These are phyloP conservation scores for Cirrhinus molitorella DNA, from an alignment of 2,797 vertebrate genomes.

Conservation along the genomic window DNA sequence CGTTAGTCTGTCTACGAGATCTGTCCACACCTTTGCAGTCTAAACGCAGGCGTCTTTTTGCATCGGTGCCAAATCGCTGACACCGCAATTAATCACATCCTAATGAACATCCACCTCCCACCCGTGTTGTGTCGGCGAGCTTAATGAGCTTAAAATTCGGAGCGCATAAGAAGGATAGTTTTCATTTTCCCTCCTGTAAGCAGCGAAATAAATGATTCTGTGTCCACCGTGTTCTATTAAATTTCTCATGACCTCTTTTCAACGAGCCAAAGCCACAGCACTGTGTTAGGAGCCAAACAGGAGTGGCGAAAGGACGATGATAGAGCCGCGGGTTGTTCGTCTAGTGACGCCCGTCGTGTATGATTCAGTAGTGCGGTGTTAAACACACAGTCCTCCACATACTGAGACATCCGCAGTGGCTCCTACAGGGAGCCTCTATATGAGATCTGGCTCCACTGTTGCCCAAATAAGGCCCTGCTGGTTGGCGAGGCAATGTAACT, in stretches of 20 bases:
- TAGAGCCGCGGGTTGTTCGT: constrained; percentile 57
- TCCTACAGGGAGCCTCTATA: constrained; percentile 30
- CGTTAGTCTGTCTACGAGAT: constrained; percentile 32
- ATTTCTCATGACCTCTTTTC: constrained; percentile 56
- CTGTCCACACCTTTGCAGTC: constrained; percentile 51
- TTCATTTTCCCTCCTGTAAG: constrained; percentile 30
- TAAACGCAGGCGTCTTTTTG: constrained; percentile 48
- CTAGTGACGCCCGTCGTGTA: constrained; percentile 46
- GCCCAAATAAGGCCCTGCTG: constrained; percentile 65
- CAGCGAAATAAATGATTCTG: constrained; percentile 33
- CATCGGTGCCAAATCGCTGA: constrained; percentile 42
- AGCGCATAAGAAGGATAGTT: constrained; percentile 7
- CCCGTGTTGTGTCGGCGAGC: constrained; percentile 30
- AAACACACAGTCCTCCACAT: constrained; percentile 53
- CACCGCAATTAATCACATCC: constrained; percentile 52
- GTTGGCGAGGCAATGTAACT: constrained; percentile 41
- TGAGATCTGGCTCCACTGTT: constrained; percentile 53
- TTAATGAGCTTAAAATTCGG: constrained; percentile 40
- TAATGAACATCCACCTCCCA: constrained; percentile 47
- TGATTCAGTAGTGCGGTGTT: constrained; percentile 46
- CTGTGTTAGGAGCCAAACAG: constrained; percentile 54
- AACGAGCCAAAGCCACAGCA: constrained; percentile 49
- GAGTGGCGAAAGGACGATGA: constrained; percentile 40
- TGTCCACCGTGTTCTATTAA: neutral
- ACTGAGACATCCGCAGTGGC: constrained; percentile 12